A percentile compares a stretch with the other conserved stretches of the same genome.
These are phyloP conservation scores for Leptinotarsa rubiginosa DNA, from an alignment of 2,888 invertebrate species.

Conservation along the genomic window DNA sequence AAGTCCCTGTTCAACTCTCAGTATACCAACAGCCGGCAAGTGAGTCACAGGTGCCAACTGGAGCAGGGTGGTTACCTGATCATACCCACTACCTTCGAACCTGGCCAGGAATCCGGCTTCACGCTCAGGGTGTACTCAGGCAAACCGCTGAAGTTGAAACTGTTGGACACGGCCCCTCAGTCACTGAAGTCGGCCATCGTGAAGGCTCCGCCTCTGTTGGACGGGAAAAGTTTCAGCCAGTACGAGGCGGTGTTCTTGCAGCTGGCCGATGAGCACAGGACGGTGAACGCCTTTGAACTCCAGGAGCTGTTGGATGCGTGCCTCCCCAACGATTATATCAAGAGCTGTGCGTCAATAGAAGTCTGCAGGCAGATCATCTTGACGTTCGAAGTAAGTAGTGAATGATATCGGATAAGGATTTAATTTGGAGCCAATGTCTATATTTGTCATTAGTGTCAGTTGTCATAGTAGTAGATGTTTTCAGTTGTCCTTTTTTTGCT, in stretches of 20 bases:
- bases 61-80: constrained; percentile 86
- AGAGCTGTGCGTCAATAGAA: constrained; percentile 92
- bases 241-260: constrained; percentile 92
- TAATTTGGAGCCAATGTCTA: too few species aligned
- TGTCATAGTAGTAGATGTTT: too few species aligned
- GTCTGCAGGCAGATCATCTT: constrained; percentile 91
- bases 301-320: constrained; percentile 92
- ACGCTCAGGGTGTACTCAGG: constrained; percentile 85
- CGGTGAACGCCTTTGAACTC: constrained; percentile 90
- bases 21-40: constrained; percentile 92
- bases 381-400: constrained; percentile 84
- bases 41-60: constrained; percentile 74
- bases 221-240: constrained; percentile 81
- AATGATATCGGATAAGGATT: not conserved
- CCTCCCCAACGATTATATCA: constrained; percentile 93
- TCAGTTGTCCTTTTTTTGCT: too few species aligned
- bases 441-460: too few species aligned
- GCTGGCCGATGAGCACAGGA: constrained; percentile 89
- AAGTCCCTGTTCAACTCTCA: constrained; percentile 90
- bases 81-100: constrained; percentile 91
- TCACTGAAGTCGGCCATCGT: constrained; percentile 80
- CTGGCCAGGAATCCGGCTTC: constrained; percentile 89
- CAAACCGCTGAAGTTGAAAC: constrained; percentile 81
- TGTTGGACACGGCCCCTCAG: constrained; percentile 76
- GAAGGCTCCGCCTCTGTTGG: constrained; percentile 78